Evolutionary conservation across 2,888 invertebrate species (phyloP).

Genomic region (Rhagonycha lutea): DNA sequence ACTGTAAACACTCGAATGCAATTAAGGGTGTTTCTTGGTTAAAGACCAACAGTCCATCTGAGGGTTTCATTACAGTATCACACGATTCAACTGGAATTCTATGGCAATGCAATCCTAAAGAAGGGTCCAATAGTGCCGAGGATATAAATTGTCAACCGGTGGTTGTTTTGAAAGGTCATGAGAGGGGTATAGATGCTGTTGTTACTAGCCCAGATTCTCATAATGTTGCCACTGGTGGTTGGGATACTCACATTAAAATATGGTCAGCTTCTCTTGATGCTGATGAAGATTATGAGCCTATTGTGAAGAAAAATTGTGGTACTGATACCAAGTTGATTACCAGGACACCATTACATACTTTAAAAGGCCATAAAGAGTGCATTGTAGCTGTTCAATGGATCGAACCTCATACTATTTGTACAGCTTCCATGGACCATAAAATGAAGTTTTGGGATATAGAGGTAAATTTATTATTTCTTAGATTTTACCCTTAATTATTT

Average conservation of each 20-base stretch:
- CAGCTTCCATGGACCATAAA: constrained; percentile 95
- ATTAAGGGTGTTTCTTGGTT: constrained; percentile 91
- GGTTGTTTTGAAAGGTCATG: constrained; percentile 87
- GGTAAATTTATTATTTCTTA: no score
- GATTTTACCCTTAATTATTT: no score
- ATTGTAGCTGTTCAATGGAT: constrained; percentile 87
- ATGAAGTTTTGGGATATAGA: constrained; percentile 93
- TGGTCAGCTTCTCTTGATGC: constrained; percentile 72
- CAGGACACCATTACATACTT: constrained; percentile 80
- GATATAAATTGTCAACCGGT: constrained; percentile 66
- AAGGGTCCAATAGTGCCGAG: constrained; percentile 58
- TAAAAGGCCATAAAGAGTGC: constrained; percentile 92
- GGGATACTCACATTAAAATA: constrained; percentile 90
- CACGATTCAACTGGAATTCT: constrained; percentile 91
- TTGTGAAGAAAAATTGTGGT: constrained; percentile 45
- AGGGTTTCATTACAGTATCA: constrained; percentile 69
- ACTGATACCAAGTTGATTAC: constrained; percentile 32
- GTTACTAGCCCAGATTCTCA: constrained; percentile 71
- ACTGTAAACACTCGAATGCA: constrained; percentile 85
- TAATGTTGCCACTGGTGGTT: constrained; percentile 82
- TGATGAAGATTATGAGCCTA: constrained; percentile 46
- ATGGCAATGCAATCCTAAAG: constrained; percentile 82
- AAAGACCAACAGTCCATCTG: constrained; percentile 62
- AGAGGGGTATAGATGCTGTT: constrained; percentile 88
- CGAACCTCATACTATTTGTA: constrained; percentile 75